Conservation (phyloP, 2,797 vertebrate species). For the Orestias chungarensis region DNA sequence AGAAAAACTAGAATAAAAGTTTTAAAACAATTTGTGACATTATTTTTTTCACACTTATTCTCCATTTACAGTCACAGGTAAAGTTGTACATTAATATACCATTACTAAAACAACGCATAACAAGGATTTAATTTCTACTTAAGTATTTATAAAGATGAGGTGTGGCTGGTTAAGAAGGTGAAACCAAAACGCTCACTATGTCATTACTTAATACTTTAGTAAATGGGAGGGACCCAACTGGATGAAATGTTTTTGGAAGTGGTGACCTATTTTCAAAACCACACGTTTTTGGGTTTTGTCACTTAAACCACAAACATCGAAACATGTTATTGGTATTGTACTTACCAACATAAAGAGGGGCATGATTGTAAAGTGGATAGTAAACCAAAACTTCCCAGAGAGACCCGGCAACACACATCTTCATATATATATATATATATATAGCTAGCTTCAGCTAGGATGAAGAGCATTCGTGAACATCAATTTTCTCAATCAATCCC, state of each 20-base stretch:
- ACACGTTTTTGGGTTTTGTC: not conserved
- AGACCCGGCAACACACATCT: too few relatives aligned
- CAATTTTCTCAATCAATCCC: not conserved
- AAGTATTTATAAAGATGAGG: slow-evolving; percentile 5
- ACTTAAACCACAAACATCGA: not conserved
- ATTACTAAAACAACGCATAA: not conserved
- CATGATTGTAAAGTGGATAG: not conserved
- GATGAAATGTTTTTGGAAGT: not conserved
- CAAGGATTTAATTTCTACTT: slow-evolving; percentile 3
- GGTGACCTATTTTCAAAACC: not conserved
- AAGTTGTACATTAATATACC: slow-evolving; percentile 12
- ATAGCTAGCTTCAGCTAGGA: too few relatives aligned
- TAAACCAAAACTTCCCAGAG: too few relatives aligned
- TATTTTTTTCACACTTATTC: slow-evolving; percentile 15
- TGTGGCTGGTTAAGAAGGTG: slow-evolving; percentile 1
- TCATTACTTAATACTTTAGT: slow-evolving; percentile 7
- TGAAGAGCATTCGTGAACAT: not conserved
- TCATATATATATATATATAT: too few relatives aligned
- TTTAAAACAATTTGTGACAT: slow-evolving; percentile 54
- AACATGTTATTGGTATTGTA: not conserved
- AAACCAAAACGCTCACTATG: not conserved
- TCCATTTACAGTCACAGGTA: not conserved
- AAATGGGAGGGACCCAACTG: slow-evolving; percentile 25
- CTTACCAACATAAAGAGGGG: not conserved
- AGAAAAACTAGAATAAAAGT: slow-evolving; percentile 73